phyloP scores from a whole-genome alignment of 2,888 invertebrate species.

The Malachius bipustulatus region DNA sequence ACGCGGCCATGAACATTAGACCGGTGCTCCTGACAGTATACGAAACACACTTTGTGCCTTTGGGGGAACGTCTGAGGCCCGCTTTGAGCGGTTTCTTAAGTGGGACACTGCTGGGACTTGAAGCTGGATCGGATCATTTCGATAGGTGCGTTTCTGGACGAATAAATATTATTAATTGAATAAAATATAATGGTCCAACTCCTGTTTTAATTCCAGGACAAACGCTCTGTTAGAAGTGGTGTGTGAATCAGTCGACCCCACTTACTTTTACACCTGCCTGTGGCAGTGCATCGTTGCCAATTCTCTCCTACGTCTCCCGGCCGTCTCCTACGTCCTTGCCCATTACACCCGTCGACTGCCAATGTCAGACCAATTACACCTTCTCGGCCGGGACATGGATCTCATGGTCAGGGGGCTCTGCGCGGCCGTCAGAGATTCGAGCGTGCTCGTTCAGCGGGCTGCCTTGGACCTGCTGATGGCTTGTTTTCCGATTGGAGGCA shows the following conservation, averaged over 20 bases:
- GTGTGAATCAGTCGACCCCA: constrained; percentile 61
- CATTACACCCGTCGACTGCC: constrained; percentile 68
- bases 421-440: constrained; percentile 65
- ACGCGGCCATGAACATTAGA: constrained; percentile 83
- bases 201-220: constrained; percentile 41
- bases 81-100: constrained; percentile 80
- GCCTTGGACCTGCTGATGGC: constrained; percentile 70
- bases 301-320: constrained; percentile 68
- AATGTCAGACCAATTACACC: constrained; percentile 69
- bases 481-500: constrained; percentile 79
- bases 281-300: constrained; percentile 81
- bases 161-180: neutral
- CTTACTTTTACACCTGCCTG: constrained; percentile 74
- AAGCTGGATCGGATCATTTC: constrained; percentile 74
- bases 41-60: constrained; percentile 77
- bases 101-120: constrained; percentile 77
- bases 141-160: constrained; percentile 44
- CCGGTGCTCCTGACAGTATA: constrained; percentile 70
- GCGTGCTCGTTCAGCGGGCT: constrained; percentile 74
- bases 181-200: neutral
- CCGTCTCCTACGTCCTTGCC: constrained; percentile 64
- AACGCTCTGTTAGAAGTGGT: constrained; percentile 55
- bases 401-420: constrained; percentile 69
- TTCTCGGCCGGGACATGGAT: constrained; percentile 75
- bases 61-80: constrained; percentile 63